These are phyloP conservation scores for Hypsopygia costalis DNA, from an alignment of 2,888 invertebrate genomes.

Conservation along the genomic window DNA sequence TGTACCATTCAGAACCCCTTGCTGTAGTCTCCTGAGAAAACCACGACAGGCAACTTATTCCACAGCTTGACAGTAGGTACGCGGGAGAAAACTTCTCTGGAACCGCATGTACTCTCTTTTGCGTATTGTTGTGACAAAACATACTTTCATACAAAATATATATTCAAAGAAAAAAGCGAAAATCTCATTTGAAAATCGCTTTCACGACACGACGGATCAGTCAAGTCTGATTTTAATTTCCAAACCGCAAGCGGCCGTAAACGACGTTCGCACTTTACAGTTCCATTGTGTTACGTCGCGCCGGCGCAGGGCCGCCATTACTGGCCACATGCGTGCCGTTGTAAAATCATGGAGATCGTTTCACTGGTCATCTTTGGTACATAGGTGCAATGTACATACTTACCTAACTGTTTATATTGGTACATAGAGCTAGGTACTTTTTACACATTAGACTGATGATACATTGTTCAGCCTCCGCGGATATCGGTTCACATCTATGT, in stretches of 20 bases:
- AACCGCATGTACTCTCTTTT: too few species aligned
- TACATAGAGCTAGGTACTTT: too few species aligned
- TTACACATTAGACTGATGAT: too few species aligned
- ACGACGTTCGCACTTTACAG: constrained; percentile 71
- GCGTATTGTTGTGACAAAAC: constrained; percentile 7
- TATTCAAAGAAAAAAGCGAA: constrained; percentile 4
- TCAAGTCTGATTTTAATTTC: constrained; percentile 76
- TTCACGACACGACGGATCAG: constrained; percentile 44
- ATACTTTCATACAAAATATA: constrained; percentile 1
- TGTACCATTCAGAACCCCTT: too few species aligned
- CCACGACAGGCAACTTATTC: too few species aligned
- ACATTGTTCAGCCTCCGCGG: too few species aligned
- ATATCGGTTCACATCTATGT: too few species aligned
- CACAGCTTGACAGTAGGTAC: too few species aligned
- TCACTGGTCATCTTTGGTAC: constrained; percentile 19
- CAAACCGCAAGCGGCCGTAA: constrained; percentile 74
- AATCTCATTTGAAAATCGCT: constrained; percentile 14
- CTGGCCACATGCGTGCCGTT: constrained; percentile 42
- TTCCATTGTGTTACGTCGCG: constrained; percentile 62
- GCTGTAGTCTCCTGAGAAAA: too few species aligned
- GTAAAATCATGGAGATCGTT: constrained; percentile 46
- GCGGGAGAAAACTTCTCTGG: too few species aligned
- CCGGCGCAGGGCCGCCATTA: constrained; percentile 31
- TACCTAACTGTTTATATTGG: too few species aligned
- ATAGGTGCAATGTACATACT: not conserved